Percentiles rank a stretch among this genome's conserved stretches.
Conservation (phyloP, 2,797 vertebrate species). For the Ctenochaetus hawaiiensis region DNA sequence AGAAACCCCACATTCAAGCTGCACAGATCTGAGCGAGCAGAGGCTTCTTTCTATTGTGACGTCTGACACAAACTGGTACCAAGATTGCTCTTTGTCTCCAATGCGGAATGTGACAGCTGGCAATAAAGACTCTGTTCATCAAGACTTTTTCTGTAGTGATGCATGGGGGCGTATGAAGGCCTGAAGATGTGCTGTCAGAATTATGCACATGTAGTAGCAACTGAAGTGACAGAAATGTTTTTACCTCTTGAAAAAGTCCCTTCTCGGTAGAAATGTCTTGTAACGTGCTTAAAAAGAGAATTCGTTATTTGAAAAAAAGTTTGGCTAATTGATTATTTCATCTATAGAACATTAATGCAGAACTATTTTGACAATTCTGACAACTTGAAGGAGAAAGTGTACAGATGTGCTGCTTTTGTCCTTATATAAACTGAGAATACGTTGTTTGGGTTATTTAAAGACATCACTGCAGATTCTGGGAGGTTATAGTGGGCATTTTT, state of each 20-base stretch:
- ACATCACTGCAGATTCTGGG: neutral
- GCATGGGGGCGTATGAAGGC: constrained; percentile 34
- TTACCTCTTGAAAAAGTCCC: neutral
- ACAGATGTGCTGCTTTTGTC: too few relatives aligned
- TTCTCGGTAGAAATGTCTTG: neutral
- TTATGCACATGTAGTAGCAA: constrained; percentile 30
- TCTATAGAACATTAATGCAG: too few relatives aligned
- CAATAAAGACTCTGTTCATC: constrained; percentile 52
- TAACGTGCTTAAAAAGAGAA: neutral
- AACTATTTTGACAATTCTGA: too few relatives aligned
- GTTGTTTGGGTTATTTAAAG: neutral
- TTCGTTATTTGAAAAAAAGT: too few relatives aligned
- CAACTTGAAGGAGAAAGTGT: too few relatives aligned
- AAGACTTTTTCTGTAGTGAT: constrained; percentile 34
- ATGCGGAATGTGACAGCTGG: constrained; percentile 59
- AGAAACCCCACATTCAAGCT: constrained; percentile 28
- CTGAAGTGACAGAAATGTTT: constrained; percentile 3
- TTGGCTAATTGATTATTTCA: too few relatives aligned
- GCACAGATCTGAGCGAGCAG: constrained; percentile 33
- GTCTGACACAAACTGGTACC: constrained; percentile 44
- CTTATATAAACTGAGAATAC: too few relatives aligned
- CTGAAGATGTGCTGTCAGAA: constrained; percentile 36
- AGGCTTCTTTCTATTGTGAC: constrained; percentile 38
- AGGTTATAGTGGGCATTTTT: neutral
- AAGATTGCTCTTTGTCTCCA: constrained; percentile 57